Conservation (phyloP, 2,797 vertebrate genomes). For the Sebastes umbrosus region DNA sequence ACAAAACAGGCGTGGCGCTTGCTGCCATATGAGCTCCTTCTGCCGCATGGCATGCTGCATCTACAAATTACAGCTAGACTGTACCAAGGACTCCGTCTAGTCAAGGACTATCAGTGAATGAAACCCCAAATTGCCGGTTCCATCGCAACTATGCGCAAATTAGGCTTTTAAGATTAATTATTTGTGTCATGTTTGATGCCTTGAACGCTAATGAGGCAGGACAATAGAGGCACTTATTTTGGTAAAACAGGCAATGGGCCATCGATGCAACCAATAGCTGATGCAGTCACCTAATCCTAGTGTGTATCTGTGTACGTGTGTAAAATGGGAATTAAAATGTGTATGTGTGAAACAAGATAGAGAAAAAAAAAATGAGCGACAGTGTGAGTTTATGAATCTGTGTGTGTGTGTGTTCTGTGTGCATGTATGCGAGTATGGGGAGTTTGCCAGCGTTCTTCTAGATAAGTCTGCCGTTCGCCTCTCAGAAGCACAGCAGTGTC, state of each 20-base stretch:
- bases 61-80: not conserved
- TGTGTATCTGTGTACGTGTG: not conserved
- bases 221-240: not conserved
- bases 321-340: not conserved
- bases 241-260: not conserved
- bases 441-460: slow-evolving; percentile 30
- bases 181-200: not conserved
- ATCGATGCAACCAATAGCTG: not conserved
- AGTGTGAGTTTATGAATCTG: not conserved
- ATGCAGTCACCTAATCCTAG: not conserved
- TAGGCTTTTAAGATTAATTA: not conserved
- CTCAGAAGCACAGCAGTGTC: slow-evolving; percentile 42
- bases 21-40: not conserved
- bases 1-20: not conserved
- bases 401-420: slow-evolving; percentile 2
- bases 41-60: not conserved
- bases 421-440: slow-evolving; percentile 6
- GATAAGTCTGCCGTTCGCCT: slow-evolving; percentile 34
- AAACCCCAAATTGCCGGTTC: not conserved
- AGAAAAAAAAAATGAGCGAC: not conserved
- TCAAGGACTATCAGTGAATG: not conserved
- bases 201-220: slow-evolving; percentile 8
- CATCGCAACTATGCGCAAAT: not conserved
- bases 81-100: not conserved
- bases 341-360: not conserved